A percentile compares a stretch with the other conserved stretches of the same genome.
phyloP scores from a whole-genome alignment of 2,797 vertebrate species.

The Girardinus metallicus region DNA sequence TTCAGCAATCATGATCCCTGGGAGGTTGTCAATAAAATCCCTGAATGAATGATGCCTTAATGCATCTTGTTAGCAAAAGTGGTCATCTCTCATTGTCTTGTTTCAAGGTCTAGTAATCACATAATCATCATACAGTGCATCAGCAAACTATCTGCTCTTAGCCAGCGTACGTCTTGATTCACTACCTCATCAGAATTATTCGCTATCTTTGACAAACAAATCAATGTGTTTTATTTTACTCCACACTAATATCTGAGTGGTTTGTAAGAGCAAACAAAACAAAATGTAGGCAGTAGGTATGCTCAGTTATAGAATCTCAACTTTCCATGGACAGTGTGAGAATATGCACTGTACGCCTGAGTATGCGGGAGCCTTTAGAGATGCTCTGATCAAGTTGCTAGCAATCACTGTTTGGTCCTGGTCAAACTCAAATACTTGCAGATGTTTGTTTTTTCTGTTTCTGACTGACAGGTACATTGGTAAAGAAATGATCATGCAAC shows the following conservation, averaged over 20 bases:
- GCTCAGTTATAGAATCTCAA: not conserved
- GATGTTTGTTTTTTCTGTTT: not conserved
- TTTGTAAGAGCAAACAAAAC: not conserved
- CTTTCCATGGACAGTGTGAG: not conserved
- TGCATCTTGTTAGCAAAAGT: constrained; percentile 46
- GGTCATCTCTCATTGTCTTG: constrained; percentile 64
- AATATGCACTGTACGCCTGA: not conserved
- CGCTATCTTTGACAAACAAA: constrained; percentile 63
- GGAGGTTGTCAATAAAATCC: constrained; percentile 46
- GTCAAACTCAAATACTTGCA: not conserved
- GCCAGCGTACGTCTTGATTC: constrained; percentile 64
- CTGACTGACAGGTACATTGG: not conserved
- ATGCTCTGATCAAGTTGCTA: not conserved
- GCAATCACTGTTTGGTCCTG: not conserved
- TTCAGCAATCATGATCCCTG: constrained; percentile 30
- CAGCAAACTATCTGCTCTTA: constrained; percentile 30
- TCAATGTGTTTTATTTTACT: constrained; percentile 48
- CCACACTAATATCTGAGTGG: not conserved
- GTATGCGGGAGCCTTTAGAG: not conserved
- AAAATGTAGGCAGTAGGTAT: not conserved
- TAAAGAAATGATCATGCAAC: not conserved
- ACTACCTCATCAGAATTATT: constrained; percentile 66
- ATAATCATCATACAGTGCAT: constrained; percentile 46
- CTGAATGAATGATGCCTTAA: constrained; percentile 45
- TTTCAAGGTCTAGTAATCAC: constrained; percentile 62